A percentile compares a stretch with the other conserved stretches of the same genome.
phyloP scores from a whole-genome alignment of 64 coral and sea anemone species.

The Montipora foliosa region DNA sequence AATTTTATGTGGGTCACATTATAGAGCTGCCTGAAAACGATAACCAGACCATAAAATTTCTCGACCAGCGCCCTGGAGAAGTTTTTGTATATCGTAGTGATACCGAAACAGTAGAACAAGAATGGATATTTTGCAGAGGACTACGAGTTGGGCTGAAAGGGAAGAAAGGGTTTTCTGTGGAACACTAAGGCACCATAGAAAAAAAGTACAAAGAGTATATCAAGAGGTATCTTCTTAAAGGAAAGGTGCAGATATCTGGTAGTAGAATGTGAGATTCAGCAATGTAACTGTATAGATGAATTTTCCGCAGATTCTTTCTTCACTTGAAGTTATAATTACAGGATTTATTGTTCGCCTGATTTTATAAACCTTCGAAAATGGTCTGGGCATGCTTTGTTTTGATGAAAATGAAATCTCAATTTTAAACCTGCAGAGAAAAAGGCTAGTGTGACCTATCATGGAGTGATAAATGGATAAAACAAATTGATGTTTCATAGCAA shows the following conservation, averaged over 20 bases:
- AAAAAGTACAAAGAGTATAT: not conserved
- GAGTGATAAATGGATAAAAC: no score
- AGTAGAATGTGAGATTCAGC: not conserved
- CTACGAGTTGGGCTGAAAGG: not conserved
- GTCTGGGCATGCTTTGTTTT: no score
- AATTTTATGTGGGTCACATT: no score
- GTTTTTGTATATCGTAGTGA: not conserved
- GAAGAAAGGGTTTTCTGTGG: not conserved
- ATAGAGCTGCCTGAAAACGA: no score
- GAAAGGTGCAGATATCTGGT: not conserved
- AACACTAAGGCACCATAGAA: not conserved
- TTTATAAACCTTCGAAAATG: no score
- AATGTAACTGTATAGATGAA: not conserved
- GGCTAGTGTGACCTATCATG: no score
- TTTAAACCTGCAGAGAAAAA: no score
- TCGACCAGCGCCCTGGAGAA: not conserved
- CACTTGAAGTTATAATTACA: no score
- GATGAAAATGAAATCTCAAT: no score
- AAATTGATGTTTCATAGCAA: no score
- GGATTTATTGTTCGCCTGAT: no score
- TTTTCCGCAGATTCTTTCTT: not conserved
- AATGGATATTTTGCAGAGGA: not conserved
- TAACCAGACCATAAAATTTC: no score
- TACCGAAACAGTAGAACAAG: not conserved
- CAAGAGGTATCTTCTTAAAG: not conserved